Evolutionary conservation across 2,797 vertebrate species (phyloP).

Genomic region (Discoglossus pictus): DNA sequence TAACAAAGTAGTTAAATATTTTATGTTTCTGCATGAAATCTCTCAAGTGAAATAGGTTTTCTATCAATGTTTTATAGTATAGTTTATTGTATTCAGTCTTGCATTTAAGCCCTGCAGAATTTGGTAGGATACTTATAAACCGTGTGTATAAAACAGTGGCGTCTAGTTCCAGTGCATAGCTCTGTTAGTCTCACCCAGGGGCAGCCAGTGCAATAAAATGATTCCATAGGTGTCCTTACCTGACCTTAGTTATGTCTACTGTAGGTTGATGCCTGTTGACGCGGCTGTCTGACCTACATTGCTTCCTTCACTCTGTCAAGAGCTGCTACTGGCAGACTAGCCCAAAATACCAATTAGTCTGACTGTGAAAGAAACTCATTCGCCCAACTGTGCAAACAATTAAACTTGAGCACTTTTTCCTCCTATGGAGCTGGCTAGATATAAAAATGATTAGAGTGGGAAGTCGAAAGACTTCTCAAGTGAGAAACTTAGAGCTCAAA

Average conservation of each 20-base stretch:
- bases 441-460: neutral
- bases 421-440: constrained; percentile 18
- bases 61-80: too few species aligned
- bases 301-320: constrained; percentile 11
- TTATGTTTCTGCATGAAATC: too few species aligned
- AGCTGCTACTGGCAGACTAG: neutral
- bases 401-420: constrained; percentile 31
- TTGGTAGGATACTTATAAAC: too few species aligned
- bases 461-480: constrained; percentile 35
- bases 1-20: too few species aligned
- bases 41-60: too few species aligned
- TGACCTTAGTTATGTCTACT: neutral
- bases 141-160: too few species aligned
- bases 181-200: neutral
- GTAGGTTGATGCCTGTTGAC: constrained; percentile 5
- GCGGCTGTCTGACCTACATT: constrained; percentile 14
- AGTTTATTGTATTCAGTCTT: too few species aligned
- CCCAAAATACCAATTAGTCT: constrained; percentile 26
- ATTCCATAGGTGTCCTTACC: neutral
- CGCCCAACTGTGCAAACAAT: constrained; percentile 18
- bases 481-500: constrained; percentile 6
- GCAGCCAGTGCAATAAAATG: neutral
- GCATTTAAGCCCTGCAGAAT: too few species aligned
- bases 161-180: too few species aligned
- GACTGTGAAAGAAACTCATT: constrained; percentile 14